Evolutionary conservation across 2,888 invertebrate genomes (phyloP).

Genomic region (Deilephila porcellus): DNA sequence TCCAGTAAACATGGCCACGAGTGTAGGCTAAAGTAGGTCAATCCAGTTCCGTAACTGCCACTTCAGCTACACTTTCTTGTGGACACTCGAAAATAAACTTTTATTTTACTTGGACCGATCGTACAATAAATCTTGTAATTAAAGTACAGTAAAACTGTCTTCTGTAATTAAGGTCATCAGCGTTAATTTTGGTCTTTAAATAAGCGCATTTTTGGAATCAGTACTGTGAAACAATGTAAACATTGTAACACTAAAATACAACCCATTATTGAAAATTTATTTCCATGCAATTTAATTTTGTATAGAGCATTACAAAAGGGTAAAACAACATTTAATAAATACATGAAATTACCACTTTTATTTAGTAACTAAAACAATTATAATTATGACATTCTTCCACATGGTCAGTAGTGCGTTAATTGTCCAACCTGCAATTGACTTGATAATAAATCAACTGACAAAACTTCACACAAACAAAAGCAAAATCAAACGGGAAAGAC

Average conservation of each 20-base stretch:
- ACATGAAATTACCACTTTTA: no score
- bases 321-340: no score
- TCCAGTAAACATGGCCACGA: constrained; percentile 26
- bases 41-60: constrained; percentile 28
- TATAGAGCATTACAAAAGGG: no score
- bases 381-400: no score
- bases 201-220: background rate
- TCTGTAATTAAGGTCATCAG: constrained; percentile 14
- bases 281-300: background rate
- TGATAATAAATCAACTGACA: background rate
- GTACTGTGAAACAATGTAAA: background rate
- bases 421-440: background rate
- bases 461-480: constrained; percentile 22
- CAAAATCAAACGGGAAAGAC: constrained; percentile 28
- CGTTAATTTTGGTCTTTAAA: constrained; percentile 13
- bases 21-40: constrained; percentile 32
- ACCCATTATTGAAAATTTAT: background rate
- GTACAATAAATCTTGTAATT: constrained; percentile 26
- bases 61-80: constrained; percentile 27
- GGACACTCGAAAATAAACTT: constrained; percentile 26
- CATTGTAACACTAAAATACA: background rate
- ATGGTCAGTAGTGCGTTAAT: background rate
- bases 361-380: no score
- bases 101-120: constrained; percentile 20
- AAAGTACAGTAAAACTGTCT: constrained; percentile 17